Conservation (phyloP, 2,888 invertebrate genomes). For the Meliscaeva auricollis region DNA sequence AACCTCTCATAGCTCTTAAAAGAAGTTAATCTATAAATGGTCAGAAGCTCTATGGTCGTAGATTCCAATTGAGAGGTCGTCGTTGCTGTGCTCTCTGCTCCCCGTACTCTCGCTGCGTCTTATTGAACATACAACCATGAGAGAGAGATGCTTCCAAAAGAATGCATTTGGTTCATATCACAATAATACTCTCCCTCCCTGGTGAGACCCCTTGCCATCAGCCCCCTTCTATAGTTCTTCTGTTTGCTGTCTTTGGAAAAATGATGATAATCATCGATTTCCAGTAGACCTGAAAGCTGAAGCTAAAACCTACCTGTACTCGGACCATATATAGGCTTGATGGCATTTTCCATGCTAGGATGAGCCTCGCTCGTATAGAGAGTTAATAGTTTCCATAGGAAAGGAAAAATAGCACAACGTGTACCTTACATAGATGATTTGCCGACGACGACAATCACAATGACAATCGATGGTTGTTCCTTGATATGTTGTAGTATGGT, state of each 20-base stretch:
- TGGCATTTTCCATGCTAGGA: conserved; percentile 65
- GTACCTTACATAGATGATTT: conserved; percentile 64
- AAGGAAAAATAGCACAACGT: conserved; percentile 1
- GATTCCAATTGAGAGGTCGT: conserved; percentile 75
- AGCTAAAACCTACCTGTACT: conserved; percentile 47
- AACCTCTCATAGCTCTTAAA: conserved; percentile 19
- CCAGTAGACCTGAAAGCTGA: conserved; percentile 67
- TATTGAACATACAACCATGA: neutral
- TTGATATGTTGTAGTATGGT: conserved; percentile 17
- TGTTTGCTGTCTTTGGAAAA: conserved; percentile 26
- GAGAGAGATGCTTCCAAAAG: conserved; percentile 54
- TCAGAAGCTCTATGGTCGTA: conserved; percentile 74
- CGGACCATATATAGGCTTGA: conserved; percentile 69
- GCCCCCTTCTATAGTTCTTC: neutral
- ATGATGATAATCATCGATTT: conserved; percentile 69
- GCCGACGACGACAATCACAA: conserved; percentile 61
- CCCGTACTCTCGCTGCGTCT: no score
- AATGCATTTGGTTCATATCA: conserved; percentile 71
- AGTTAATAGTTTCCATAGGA: conserved; percentile 23
- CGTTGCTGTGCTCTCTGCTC: conserved; percentile 29
- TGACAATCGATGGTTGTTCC: conserved; percentile 64
- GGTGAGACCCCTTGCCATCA: neutral
- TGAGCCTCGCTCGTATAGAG: conserved; percentile 1
- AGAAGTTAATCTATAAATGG: conserved; percentile 72
- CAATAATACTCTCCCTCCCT: neutral